Percentiles rank a stretch among this genome's conserved stretches.
These are phyloP conservation scores for Oreochromis spilurus DNA, from an alignment of 2,113 vertebrate genomes.

Conservation along the genomic window DNA sequence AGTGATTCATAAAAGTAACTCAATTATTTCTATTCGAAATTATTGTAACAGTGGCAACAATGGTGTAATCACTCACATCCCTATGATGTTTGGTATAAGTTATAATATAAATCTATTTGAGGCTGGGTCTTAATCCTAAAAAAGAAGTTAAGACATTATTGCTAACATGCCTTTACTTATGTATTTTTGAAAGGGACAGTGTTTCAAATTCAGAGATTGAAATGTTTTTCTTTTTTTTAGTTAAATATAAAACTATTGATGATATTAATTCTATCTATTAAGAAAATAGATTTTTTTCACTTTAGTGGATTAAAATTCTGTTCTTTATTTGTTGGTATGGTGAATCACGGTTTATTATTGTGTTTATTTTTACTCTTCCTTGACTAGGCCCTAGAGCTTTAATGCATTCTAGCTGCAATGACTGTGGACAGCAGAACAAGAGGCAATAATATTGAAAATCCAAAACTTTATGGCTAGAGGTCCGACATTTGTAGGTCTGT, in stretches of 20 bases:
- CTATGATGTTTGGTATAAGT: accelerated
- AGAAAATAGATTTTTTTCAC: accelerated
- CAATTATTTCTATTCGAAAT: neutral
- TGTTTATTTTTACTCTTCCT: neutral
- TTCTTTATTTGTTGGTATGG: neutral
- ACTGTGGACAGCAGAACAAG: too few species aligned
- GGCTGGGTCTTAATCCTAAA: neutral
- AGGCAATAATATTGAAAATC: too few species aligned
- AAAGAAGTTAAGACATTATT: neutral
- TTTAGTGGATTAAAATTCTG: neutral
- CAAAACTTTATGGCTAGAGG: too few species aligned
- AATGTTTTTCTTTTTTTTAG: accelerated
- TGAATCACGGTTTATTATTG: accelerated
- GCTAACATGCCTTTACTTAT: neutral
- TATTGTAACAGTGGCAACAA: accelerated
- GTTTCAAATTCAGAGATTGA: neutral
- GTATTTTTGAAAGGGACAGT: neutral
- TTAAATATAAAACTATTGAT: neutral
- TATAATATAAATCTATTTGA: neutral
- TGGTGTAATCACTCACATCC: neutral
- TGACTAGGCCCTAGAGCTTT: too few species aligned
- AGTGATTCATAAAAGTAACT: neutral
- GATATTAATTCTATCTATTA: neutral
- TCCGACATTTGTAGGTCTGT: neutral
- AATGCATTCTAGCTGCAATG: too few species aligned